phyloP scores from a whole-genome alignment of 1,140 invertebrate genomes.

The Drosophila burlai region DNA sequence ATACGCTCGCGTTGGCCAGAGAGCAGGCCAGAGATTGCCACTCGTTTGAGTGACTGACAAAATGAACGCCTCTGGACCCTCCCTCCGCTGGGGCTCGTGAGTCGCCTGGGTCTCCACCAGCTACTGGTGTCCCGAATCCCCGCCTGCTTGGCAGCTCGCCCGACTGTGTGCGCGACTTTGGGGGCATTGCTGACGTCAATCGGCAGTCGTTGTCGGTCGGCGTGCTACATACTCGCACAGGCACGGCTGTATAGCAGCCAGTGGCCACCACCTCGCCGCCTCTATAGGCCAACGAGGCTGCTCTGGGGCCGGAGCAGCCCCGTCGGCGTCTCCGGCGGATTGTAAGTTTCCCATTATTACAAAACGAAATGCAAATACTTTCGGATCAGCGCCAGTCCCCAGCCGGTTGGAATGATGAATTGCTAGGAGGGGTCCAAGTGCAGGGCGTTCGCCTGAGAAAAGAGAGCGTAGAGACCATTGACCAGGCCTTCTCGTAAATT shows the following conservation, averaged over 20 bases:
- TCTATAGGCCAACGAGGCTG: constrained; percentile 49
- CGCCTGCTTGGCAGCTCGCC: constrained; percentile 73
- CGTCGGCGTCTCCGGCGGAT: constrained; percentile 64
- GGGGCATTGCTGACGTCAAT: constrained; percentile 85
- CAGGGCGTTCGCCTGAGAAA: constrained; percentile 7
- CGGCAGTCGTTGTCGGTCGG: constrained; percentile 73
- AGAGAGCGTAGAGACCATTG: constrained; percentile 34
- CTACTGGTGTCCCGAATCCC: constrained; percentile 50
- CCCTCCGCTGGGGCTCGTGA: not conserved
- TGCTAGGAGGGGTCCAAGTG: constrained; percentile 15
- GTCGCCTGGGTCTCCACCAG: constrained; percentile 11
- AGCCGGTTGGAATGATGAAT: constrained; percentile 43
- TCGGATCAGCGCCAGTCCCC: constrained; percentile 21
- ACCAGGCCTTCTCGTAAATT: constrained; percentile 13
- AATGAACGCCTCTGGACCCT: constrained; percentile 46
- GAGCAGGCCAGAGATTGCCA: constrained; percentile 24
- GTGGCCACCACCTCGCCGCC: constrained; percentile 24
- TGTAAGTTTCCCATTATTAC: constrained; percentile 53
- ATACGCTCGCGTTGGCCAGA: constrained; percentile 22
- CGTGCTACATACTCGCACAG: constrained; percentile 65
- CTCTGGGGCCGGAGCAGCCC: constrained; percentile 50
- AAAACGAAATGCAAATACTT: constrained; percentile 50
- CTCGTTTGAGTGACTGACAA: constrained; percentile 79
- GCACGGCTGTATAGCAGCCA: constrained; percentile 34
- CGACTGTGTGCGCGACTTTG: constrained; percentile 69